phyloP scores from a whole-genome alignment of 2,113 vertebrate species.

The Microcebus ravelobensis region DNA sequence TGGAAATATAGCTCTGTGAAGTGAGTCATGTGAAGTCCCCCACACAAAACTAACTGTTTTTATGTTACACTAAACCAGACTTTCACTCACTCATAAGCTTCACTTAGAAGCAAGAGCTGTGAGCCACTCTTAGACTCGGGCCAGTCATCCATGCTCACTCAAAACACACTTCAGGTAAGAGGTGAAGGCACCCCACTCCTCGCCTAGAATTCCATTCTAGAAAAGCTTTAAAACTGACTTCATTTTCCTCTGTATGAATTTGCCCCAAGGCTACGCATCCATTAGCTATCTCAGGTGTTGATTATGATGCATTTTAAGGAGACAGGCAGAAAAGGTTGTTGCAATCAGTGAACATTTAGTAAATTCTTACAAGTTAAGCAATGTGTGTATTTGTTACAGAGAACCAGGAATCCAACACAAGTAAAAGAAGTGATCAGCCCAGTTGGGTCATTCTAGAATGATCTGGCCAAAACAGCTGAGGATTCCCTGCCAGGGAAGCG shows the following conservation, averaged over 20 bases:
- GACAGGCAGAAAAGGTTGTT: not conserved
- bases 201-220: not conserved
- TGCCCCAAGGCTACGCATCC: accelerated
- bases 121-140: not conserved
- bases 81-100: not conserved
- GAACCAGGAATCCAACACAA: constrained; percentile 3
- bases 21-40: not conserved
- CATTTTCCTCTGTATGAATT: not conserved
- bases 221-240: not conserved
- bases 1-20: not conserved
- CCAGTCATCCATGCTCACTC: not conserved
- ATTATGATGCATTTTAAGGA: not conserved
- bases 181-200: not conserved
- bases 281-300: not conserved
- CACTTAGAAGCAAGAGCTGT: not conserved
- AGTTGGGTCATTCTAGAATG: constrained; percentile 10
- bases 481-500: not conserved
- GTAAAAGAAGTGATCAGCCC: not conserved
- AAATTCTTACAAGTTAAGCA: not conserved
- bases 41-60: not conserved
- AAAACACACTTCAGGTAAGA: not conserved
- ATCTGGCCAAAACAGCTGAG: not conserved
- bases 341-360: not conserved
- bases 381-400: not conserved
- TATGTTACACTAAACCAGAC: not conserved